Evolutionary conservation across 2,797 vertebrate species (phyloP).

Genomic region (Luscinia luscinia): DNA sequence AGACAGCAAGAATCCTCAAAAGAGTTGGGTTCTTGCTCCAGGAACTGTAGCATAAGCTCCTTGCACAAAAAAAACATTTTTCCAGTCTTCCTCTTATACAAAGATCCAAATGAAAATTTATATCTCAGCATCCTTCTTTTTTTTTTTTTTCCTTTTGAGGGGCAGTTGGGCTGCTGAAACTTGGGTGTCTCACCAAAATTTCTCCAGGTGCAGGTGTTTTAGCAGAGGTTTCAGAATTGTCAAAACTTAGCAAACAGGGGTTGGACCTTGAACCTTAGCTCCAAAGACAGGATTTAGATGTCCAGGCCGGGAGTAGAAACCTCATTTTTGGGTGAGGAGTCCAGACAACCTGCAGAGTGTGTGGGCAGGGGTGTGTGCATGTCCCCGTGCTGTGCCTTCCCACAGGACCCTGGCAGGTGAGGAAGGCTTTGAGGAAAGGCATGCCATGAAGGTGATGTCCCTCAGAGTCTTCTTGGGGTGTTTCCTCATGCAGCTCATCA

Average conservation of each 20-base stretch:
- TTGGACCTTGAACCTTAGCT: neutral
- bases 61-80: neutral
- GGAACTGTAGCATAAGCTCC: conserved; percentile 12
- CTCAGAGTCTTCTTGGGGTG: neutral
- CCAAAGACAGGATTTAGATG: neutral
- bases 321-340: neutral
- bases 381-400: neutral
- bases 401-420: neutral
- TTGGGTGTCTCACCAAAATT: neutral
- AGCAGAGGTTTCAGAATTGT: neutral
- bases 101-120: neutral
- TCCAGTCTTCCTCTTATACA: neutral
- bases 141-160: neutral
- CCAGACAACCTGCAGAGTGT: fast-evolving
- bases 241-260: neutral
- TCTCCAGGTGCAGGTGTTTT: neutral
- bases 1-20: neutral
- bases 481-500: neutral
- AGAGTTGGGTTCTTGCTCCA: neutral
- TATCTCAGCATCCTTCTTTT: neutral
- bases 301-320: neutral
- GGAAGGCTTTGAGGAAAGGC: neutral
- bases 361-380: neutral
- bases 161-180: neutral
- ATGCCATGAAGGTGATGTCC: neutral